Evolutionary conservation across 2,888 invertebrate species (phyloP).

Genomic region (Calephelis perditalis): DNA sequence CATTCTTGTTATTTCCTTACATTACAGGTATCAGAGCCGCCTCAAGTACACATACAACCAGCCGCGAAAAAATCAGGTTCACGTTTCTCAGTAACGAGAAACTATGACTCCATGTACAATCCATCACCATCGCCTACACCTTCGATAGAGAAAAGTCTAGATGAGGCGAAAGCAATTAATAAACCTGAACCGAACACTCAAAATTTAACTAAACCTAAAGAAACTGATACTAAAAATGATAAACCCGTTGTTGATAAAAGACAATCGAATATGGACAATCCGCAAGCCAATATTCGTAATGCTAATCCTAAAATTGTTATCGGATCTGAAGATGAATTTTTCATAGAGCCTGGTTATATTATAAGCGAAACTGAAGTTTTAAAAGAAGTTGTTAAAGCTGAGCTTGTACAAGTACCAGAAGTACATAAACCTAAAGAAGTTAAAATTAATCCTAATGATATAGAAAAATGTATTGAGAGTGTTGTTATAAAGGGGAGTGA

Average conservation of each 20-base stretch:
- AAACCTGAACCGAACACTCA: slow-evolving; percentile 13
- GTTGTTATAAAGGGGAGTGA: slow-evolving; percentile 17
- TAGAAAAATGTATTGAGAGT: slow-evolving; percentile 17
- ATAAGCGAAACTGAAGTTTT: slow-evolving; percentile 10
- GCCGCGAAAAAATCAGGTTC: slow-evolving; percentile 72
- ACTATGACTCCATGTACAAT: slow-evolving; percentile 58
- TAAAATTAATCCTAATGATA: slow-evolving; percentile 7
- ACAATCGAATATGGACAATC: slow-evolving; percentile 10
- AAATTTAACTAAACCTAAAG: slow-evolving; percentile 15
- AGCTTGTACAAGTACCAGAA: slow-evolving; percentile 8
- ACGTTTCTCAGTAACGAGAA: slow-evolving; percentile 67
- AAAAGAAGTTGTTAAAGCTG: slow-evolving; percentile 12
- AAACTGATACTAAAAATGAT: slow-evolving; percentile 5
- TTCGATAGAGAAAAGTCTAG: slow-evolving; percentile 1
- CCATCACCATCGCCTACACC: slow-evolving; percentile 31
- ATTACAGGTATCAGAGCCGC: slow-evolving; percentile 59
- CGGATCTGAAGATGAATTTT: slow-evolving; percentile 4
- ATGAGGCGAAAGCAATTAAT: slow-evolving; percentile 13
- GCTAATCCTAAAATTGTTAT: slow-evolving; percentile 12
- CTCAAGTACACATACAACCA: slow-evolving; percentile 75
- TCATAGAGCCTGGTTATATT: slow-evolving; percentile 8
- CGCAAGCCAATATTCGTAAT: slow-evolving; percentile 15
- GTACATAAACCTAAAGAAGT: slow-evolving; percentile 9
- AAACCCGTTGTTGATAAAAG: not conserved
- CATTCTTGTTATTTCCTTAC: too few relatives aligned